Evolutionary conservation across 2,888 invertebrate genomes (phyloP), one percentile per base, ranked within the genome.

Genomic region (Drosophila rellima): DNA sequence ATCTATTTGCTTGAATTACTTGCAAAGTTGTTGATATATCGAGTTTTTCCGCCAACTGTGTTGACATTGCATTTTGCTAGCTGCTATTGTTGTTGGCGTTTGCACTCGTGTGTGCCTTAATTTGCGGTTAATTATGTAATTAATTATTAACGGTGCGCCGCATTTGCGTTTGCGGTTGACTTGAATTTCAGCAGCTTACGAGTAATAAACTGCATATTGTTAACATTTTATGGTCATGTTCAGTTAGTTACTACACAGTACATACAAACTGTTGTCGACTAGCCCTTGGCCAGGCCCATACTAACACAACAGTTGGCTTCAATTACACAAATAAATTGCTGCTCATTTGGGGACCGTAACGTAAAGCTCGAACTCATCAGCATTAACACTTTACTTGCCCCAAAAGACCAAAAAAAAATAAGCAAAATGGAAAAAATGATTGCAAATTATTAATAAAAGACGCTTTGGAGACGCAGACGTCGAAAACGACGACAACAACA

Each of bases 51-150:
- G 37, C 65, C 83, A 89, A 69, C 75, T 89, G 83, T 83, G 64
- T 62, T 84, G 67, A 83, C 72, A 74, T 65, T 65, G 72, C 26
- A 56, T 18, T 47, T 10, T 20, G 10, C n/a, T 18, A n/a, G 40
- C 10, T 47, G 55, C 7, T 13, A 31, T 44, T 35, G 29, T 8
- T 37, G 39, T 39, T 48, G 62, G 56, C 64, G 48, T 26, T 48
- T 31, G 13, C 56, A 80, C 56, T 80, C 74, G 74, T 69, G 84
- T 87, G 73, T 87, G 60, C 64, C 60, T 82, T 86, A 84, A 90
- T 84, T 84, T 85, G 88, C 76, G 88, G 88, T 89, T 85, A 84
- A 87, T 90, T 88, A 78, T 90, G 78, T 73, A 89, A 89, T 85
- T 88, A 81, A 87, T 90, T 88, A 89, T 89, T 88, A 80, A 88